These are phyloP conservation scores for Bombus pyrosoma DNA, from an alignment of 1,140 invertebrate genomes.

Conservation along the genomic window DNA sequence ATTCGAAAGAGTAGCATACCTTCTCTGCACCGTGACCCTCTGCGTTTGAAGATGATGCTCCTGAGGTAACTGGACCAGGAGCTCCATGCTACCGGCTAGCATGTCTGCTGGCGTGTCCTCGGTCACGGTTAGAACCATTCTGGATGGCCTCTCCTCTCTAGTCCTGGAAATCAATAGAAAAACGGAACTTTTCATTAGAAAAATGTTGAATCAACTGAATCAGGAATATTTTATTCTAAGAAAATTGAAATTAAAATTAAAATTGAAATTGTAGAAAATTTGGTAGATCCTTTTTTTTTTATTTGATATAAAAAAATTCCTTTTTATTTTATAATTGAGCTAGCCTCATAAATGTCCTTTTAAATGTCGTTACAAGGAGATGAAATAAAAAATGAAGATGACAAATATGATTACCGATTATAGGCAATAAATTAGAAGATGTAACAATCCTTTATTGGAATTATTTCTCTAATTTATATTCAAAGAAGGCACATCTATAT, in stretches of 20 bases:
- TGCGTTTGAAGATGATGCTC: constrained; percentile 85
- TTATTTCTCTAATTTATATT: no score
- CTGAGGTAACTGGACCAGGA: constrained; percentile 87
- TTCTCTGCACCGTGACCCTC: constrained; percentile 85
- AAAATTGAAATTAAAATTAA: no score
- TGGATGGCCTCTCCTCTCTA: constrained; percentile 77
- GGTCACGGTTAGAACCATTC: constrained; percentile 85
- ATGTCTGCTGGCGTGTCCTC: constrained; percentile 90
- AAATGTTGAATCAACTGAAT: background rate
- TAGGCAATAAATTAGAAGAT: no score
- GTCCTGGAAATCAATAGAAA: constrained; percentile 65
- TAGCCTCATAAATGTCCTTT: no score
- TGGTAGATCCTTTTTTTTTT: no score
- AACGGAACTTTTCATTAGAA: background rate
- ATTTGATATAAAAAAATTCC: no score
- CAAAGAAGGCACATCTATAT: no score
- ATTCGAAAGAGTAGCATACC: constrained; percentile 79
- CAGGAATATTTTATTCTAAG: background rate
- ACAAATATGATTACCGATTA: no score
- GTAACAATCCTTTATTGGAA: no score
- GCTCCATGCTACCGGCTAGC: constrained; percentile 89
- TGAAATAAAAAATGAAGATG: no score
- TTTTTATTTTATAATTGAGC: no score
- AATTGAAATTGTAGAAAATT: no score
- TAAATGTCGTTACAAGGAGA: background rate